Conservation (phyloP, 2,888 invertebrate genomes). For the Pachycephus smyrnensis region DNA sequence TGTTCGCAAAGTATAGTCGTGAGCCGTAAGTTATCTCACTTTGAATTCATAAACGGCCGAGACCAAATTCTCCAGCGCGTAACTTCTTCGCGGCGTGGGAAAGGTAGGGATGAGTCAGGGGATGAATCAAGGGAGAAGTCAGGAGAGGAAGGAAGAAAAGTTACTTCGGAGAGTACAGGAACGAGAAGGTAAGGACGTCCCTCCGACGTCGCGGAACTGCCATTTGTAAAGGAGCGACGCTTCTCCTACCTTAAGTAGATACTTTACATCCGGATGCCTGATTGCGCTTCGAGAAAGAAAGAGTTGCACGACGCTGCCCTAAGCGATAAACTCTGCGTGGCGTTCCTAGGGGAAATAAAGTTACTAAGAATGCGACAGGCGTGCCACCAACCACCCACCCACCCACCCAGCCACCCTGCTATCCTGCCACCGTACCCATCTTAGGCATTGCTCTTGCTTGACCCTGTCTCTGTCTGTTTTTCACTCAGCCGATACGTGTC, state of each 20-base stretch:
- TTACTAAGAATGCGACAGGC: slow-evolving; percentile 7
- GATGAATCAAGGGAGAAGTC: slow-evolving; percentile 13
- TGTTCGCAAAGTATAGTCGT: slow-evolving; percentile 22
- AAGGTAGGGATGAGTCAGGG: background rate
- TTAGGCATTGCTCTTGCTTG: background rate
- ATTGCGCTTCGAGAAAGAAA: slow-evolving; percentile 14
- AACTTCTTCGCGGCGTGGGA: slow-evolving; percentile 14
- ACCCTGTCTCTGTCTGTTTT: background rate
- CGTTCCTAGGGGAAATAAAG: slow-evolving; percentile 36
- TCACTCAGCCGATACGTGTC: background rate
- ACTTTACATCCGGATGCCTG: slow-evolving; percentile 4
- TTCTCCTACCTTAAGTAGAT: background rate
- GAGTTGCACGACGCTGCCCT: slow-evolving; percentile 24
- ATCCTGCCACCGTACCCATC: too few relatives aligned
- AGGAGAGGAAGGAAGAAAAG: slow-evolving; percentile 1
- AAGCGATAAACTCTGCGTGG: slow-evolving; percentile 30
- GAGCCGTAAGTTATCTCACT: slow-evolving; percentile 26
- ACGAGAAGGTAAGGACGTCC: background rate
- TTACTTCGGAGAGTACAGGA: background rate
- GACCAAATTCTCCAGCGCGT: slow-evolving; percentile 12
- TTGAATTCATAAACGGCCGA: slow-evolving; percentile 25
- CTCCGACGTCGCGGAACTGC: background rate
- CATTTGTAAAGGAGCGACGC: background rate
- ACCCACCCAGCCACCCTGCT: too few relatives aligned
- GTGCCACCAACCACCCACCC: background rate